These are phyloP conservation scores for Morpho achilles DNA, from an alignment of 2,888 invertebrate species.

Conservation along the genomic window DNA sequence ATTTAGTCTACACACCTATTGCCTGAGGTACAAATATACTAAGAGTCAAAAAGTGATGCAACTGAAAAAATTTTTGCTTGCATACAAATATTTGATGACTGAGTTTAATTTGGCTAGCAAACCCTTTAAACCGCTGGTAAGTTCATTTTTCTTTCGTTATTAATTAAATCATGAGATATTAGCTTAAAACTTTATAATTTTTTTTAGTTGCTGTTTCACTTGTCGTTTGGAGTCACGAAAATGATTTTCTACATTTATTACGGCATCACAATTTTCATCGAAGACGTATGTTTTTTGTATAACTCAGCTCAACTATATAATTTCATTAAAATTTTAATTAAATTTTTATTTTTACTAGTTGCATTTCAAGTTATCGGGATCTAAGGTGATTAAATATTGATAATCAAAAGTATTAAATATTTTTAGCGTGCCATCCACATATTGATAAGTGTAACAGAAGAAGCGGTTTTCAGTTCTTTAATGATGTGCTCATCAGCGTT, in stretches of 20 bases:
- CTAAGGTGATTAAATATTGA: too few species aligned
- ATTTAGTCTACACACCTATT: neutral
- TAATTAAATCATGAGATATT: neutral
- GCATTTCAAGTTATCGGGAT: too few species aligned
- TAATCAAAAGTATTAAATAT: neutral
- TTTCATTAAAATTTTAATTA: too few species aligned
- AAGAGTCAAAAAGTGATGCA: neutral
- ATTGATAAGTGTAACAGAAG: neutral
- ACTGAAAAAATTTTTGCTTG: neutral
- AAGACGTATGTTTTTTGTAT: neutral
- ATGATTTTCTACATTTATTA: conserved; percentile 8
- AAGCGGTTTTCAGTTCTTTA: neutral
- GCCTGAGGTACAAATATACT: neutral
- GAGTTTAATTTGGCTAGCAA: neutral
- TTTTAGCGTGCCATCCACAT: neutral
- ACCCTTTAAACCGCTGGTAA: conserved; percentile 1
- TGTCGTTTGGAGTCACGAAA: neutral
- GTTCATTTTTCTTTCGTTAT: neutral
- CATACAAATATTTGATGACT: neutral
- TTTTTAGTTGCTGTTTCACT: conserved; percentile 1
- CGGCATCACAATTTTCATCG: conserved; percentile 3
- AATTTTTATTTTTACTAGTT: too few species aligned
- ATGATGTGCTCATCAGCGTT: conserved; percentile 9
- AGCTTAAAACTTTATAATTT: neutral
- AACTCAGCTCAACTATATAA: too few species aligned